Evolutionary conservation across 2,797 vertebrate genomes (phyloP).

Genomic region (Acanthurus leucopareius): DNA sequence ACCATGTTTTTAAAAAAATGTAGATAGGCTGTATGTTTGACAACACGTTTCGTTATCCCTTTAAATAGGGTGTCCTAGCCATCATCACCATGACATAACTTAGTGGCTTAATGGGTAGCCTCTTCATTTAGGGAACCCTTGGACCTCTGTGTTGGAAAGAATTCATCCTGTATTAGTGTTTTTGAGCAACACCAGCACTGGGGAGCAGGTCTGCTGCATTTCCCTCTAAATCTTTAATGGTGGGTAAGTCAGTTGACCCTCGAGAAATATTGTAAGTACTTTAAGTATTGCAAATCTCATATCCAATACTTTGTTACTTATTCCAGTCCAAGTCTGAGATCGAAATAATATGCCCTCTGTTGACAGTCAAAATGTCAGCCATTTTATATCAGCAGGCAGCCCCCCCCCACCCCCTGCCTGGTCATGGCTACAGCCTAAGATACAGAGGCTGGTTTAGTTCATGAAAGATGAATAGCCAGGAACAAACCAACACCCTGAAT

Average conservation of each 20-base stretch:
- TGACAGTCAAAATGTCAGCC: conserved; percentile 85
- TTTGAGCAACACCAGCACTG: conserved; percentile 12
- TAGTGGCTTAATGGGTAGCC: not conserved
- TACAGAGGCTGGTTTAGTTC: conserved; percentile 55
- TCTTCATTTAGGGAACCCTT: not conserved
- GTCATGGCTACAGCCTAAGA: conserved; percentile 71
- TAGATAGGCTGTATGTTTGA: not conserved
- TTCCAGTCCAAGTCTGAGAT: conserved; percentile 16
- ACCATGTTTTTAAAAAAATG: not conserved
- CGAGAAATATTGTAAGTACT: not conserved
- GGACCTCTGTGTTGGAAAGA: not conserved
- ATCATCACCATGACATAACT: too few relatives aligned
- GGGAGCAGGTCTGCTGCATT: not conserved
- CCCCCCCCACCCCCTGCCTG: conserved; percentile 72
- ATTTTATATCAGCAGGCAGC: conserved; percentile 81
- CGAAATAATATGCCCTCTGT: conserved; percentile 74
- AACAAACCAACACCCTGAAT: conserved; percentile 59
- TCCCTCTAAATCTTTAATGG: not conserved
- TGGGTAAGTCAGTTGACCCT: not conserved
- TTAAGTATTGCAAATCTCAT: not conserved
- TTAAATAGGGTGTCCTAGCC: not conserved
- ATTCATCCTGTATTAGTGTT: conserved; percentile 27
- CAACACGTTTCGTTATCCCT: fast-evolving
- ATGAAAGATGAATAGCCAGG: conserved; percentile 63
- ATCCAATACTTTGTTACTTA: not conserved